phyloP scores from a whole-genome alignment of 1,140 invertebrate species.

The Lucilia sericata region DNA sequence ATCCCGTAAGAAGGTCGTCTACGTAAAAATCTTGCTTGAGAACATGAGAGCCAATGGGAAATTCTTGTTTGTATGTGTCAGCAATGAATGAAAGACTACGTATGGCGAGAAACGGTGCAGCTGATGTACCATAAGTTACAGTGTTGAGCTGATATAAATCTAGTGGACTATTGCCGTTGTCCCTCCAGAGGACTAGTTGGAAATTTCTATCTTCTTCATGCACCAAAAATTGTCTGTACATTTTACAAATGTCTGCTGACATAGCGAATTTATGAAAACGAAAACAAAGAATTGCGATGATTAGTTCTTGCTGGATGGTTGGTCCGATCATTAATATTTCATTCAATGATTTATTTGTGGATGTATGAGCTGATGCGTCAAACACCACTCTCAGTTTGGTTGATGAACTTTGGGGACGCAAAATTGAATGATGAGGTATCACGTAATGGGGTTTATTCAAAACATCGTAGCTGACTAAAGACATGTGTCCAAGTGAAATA shows the following conservation, averaged over 20 bases:
- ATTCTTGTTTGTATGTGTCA: neutral
- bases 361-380: constrained; percentile 53
- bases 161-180: neutral
- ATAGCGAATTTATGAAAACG: constrained; percentile 58
- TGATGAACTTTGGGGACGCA: neutral
- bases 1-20: neutral
- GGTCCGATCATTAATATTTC: constrained; percentile 59
- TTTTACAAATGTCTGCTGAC: constrained; percentile 47
- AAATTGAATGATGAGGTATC: constrained; percentile 19
- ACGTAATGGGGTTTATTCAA: constrained; percentile 6
- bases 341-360: constrained; percentile 55
- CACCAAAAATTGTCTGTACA: neutral
- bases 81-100: neutral
- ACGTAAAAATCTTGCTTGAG: neutral
- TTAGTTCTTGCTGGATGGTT: constrained; percentile 59
- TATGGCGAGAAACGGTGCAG: neutral
- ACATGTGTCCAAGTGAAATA: constrained; percentile 9
- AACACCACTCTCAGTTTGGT: constrained; percentile 56
- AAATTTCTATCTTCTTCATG: neutral
- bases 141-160: neutral
- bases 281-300: constrained; percentile 22
- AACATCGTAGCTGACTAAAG: neutral
- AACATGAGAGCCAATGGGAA: neutral
- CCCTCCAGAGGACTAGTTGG: neutral
- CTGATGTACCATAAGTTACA: neutral